phyloP scores from a whole-genome alignment of 1,140 invertebrate genomes.

The Meloidogyne floridensis region DNA sequence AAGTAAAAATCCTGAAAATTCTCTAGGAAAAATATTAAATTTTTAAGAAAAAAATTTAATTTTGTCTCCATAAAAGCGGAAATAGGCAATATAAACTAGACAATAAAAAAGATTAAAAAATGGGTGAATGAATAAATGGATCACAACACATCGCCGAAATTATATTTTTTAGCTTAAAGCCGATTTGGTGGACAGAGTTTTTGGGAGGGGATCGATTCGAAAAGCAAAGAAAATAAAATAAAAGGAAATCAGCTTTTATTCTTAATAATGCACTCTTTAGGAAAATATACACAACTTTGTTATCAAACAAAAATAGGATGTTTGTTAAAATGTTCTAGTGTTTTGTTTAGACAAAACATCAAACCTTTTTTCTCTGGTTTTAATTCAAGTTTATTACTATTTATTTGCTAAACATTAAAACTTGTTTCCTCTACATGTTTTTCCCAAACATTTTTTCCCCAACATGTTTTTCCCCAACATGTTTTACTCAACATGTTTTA shows the following conservation, averaged over 20 bases:
- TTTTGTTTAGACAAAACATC: too few species aligned
- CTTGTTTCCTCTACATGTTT: too few species aligned
- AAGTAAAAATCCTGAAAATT: too few species aligned
- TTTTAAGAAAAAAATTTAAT: too few species aligned
- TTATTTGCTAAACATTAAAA: too few species aligned
- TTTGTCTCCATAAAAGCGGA: background rate
- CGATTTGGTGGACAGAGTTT: background rate
- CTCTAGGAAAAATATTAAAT: too few species aligned
- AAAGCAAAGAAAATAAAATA: background rate
- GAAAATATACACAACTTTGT: background rate
- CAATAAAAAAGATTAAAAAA: background rate
- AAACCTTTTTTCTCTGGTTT: too few species aligned
- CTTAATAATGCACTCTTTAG: background rate
- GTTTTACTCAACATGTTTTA: too few species aligned
- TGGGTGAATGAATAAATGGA: constrained; percentile 4
- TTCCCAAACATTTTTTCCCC: too few species aligned
- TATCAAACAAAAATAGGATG: background rate
- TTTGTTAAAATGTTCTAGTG: too few species aligned
- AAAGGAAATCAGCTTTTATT: background rate
- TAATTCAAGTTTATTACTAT: too few species aligned
- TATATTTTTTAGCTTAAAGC: background rate
- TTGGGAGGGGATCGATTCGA: background rate
- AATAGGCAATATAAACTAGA: background rate
- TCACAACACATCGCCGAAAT: background rate
- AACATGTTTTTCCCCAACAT: too few species aligned